Base-by-base conservation (phyloP, 2,888 invertebrate species). In the Timandra comae region DNA sequence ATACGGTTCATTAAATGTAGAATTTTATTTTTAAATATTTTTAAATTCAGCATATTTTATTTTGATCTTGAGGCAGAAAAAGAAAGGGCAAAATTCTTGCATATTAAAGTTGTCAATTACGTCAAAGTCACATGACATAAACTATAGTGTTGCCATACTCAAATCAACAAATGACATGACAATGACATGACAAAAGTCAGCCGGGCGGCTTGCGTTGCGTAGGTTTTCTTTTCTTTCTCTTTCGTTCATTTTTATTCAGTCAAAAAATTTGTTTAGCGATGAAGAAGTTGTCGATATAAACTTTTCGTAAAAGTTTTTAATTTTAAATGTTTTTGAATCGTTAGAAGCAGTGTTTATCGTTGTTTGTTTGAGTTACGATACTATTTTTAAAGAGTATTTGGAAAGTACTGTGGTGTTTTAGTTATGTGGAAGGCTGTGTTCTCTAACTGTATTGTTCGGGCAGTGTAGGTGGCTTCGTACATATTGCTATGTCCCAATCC, bases 401-500 rank as follows among this genome's bases (percentile, higher is more conserved):
- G n/a, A n/a, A n/a, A n/a, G 13, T 7, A 38, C 26, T 33, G 24
- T 39, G 21, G 31, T 58, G 53, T 59, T 59, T 66, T 56, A 45
- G 57, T 56, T 45, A 55, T 60, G 54, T 59, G 57, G 58, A 49
- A 49, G 51, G 45, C 30, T 30, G 30, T 35, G 51, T 58, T 52
- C 54, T 61, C 63, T 79, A 81, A 82, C 80, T 80, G 81, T 82
- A 72, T 71, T 68, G 12, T 32, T 39, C 30, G 71, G 75, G 70
- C 70, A 69, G 79, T 79, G 82, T 85, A 82, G 82, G 82, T 85
- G 80, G 77, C 76, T 74, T n/a, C n/a, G n/a, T n/a, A 64, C 53
- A 52, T 52, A 55, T 59, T 61, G 61, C 63, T 63, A 66, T 73
- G 64, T 65, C 67, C 66, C 63, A 70, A 61, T 61, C 64, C 63